A percentile compares a stretch with the other conserved stretches of the same genome.
These are phyloP conservation scores for Cynopterus brachyotis DNA, from an alignment of 2,113 vertebrate genomes.

Conservation along the genomic window DNA sequence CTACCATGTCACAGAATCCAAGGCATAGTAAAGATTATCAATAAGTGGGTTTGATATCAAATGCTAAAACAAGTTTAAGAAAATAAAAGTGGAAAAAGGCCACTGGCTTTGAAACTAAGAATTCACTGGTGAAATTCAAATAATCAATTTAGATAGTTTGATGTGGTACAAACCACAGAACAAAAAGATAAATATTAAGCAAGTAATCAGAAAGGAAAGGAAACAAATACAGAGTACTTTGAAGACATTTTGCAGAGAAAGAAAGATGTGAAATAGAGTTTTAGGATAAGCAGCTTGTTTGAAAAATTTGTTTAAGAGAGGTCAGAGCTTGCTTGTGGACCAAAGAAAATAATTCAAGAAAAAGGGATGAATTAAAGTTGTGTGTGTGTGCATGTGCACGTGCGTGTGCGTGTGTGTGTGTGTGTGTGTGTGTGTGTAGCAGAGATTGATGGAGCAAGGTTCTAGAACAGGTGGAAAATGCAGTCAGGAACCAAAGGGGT, in stretches of 20 bases:
- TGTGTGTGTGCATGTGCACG: too few relatives aligned
- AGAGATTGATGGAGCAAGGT: not conserved
- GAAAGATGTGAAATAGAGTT: not conserved
- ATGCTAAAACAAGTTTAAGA: not conserved
- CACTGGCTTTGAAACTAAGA: not conserved
- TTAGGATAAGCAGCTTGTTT: not conserved
- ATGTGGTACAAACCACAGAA: not conserved
- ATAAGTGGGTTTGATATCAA: not conserved
- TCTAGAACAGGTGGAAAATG: not conserved
- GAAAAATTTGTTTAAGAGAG: not conserved
- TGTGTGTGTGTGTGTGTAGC: too few relatives aligned
- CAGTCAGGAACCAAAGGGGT: not conserved
- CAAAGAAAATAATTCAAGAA: not conserved
- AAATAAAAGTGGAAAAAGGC: not conserved
- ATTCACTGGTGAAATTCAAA: not conserved
- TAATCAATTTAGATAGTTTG: not conserved
- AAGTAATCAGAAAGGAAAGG: not conserved
- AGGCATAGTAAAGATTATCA: not conserved
- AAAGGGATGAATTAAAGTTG: not conserved
- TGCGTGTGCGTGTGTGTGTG: not conserved
- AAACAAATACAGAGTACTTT: not conserved
- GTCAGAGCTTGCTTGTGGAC: not conserved
- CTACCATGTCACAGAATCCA: not conserved
- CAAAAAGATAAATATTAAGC: not conserved
- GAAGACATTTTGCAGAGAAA: not conserved